Conservation (phyloP, 2,888 invertebrate species). For the Chrysolina americana region DNA sequence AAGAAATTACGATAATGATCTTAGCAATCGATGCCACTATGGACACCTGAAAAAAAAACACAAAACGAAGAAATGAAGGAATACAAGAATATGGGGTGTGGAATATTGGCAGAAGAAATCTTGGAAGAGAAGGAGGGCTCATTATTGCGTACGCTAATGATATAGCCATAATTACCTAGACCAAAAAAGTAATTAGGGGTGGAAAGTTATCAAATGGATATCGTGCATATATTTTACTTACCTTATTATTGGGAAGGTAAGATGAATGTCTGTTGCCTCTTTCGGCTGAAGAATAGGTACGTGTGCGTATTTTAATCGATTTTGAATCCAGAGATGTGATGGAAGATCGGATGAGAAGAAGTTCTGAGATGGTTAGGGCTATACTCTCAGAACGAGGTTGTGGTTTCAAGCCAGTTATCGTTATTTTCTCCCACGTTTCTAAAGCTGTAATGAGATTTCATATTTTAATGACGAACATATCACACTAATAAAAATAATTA, state of each 20-base stretch:
- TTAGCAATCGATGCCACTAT: too few relatives aligned
- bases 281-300: slow-evolving; percentile 66
- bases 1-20: too few relatives aligned
- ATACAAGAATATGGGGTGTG: too few relatives aligned
- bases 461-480: neutral
- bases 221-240: slow-evolving; percentile 15
- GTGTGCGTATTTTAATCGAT: slow-evolving; percentile 60
- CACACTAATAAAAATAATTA: neutral
- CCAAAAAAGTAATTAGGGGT: too few relatives aligned
- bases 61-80: too few relatives aligned
- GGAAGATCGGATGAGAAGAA: slow-evolving; percentile 67
- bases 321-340: slow-evolving; percentile 57
- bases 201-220: too few relatives aligned
- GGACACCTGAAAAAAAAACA: too few relatives aligned
- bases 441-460: slow-evolving; percentile 71
- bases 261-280: slow-evolving; percentile 67
- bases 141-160: too few relatives aligned
- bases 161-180: too few relatives aligned
- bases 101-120: too few relatives aligned
- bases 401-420: slow-evolving; percentile 75
- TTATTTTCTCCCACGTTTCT: slow-evolving; percentile 83
- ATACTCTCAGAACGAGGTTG: slow-evolving; percentile 80
- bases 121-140: too few relatives aligned
- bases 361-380: slow-evolving; percentile 76
- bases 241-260: slow-evolving; percentile 67